Base-by-base conservation (phyloP, 2,797 vertebrate species). In the Characodon lateralis region DNA sequence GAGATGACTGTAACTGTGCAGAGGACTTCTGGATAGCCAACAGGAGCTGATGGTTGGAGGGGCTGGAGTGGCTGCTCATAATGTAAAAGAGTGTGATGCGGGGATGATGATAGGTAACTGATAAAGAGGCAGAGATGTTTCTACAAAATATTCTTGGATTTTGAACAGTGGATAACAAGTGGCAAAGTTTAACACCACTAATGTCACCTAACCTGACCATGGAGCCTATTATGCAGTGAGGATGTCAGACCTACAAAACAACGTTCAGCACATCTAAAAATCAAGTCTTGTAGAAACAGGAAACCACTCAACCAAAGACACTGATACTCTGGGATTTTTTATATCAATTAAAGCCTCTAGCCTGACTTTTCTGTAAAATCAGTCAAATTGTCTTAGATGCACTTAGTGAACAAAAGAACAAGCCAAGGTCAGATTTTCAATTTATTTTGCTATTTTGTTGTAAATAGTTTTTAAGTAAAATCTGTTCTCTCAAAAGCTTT, bases 1-100 rank as follows among this genome's bases (percentile, higher is more conserved):
- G 13, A 72, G 72, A 80, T 78, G 78, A 77, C 48, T 58, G 22
- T 43, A 77, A 65, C 28, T 53, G 61, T 80, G 61, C 76, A 58
- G 35, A 59, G 74, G 71, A 50, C 28, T 14, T 46, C 50, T 71
- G 74, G 14, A 73, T 26, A 48, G 35, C 48, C 24, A 28, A 22
- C 24, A 65, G 46, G 7, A 69, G 70, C 41, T 28, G 12, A 8
- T 22, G 5, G 39, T 50, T 26, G 16, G 26, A 39, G 35, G 65
- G 50, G 14, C 10, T 31, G 31, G 39, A 5, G 24, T 46, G 14
- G 10, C 12, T 48, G n/a, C 26, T 3, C 18, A 48, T 2, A 46
- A 16, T 16, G 26, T 31, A 16, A 24, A 43, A 68, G 65, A 50
- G 53, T 12, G 59, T 26, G 24, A n/a, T 28, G 39, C 14, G 50